Percentiles rank a stretch among this genome's conserved stretches.
Evolutionary conservation across 2,888 invertebrate species (phyloP).

Genomic region (Cetonia aurata): DNA sequence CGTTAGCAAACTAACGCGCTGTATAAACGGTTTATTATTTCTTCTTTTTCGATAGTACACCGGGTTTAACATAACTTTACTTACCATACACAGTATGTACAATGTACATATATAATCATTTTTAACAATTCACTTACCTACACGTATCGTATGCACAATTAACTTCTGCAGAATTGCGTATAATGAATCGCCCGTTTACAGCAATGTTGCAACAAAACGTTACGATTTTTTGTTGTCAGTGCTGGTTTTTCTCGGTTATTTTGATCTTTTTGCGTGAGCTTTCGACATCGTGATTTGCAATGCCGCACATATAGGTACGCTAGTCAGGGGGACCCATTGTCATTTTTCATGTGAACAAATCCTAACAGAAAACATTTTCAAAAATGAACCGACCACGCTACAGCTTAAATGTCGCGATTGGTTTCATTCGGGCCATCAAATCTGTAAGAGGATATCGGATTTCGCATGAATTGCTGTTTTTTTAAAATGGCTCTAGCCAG

Average conservation of each 20-base stretch:
- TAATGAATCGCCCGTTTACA: no score
- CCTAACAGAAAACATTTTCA: slow-evolving; percentile 38
- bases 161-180: no score
- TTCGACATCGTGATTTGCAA: neutral
- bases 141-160: no score
- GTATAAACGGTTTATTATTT: no score
- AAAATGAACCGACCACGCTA: slow-evolving; percentile 47
- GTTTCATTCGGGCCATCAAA: slow-evolving; percentile 61
- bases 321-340: neutral
- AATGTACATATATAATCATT: no score
- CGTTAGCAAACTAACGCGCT: no score
- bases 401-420: slow-evolving; percentile 58
- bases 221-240: neutral
- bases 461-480: slow-evolving; percentile 58
- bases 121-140: no score
- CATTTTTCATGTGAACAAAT: slow-evolving; percentile 27
- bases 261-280: slow-evolving; percentile 1
- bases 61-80: no score
- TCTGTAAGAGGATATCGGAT: slow-evolving; percentile 60
- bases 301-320: neutral
- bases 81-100: no score
- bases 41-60: no score
- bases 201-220: no score
- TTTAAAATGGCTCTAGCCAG: slow-evolving; percentile 58
- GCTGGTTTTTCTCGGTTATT: neutral